A percentile compares a stretch with the other conserved stretches of the same genome.
phyloP scores from a whole-genome alignment of 2,797 vertebrate genomes.

The Cichlasoma orientale region DNA sequence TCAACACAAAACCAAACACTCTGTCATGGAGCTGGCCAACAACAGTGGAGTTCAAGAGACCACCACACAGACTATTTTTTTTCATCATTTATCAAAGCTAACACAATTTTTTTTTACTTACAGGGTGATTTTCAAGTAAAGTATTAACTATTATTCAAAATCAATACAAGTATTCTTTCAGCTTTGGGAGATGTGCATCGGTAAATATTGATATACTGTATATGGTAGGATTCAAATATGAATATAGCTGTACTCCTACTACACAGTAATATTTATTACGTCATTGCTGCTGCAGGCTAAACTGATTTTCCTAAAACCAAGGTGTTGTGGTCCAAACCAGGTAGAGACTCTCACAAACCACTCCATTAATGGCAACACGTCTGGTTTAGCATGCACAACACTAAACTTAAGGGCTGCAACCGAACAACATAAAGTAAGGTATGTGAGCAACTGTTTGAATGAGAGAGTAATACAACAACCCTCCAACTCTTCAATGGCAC shows the following conservation, averaged over 20 bases:
- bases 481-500: not conserved
- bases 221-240: not conserved
- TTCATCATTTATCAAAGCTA: conserved; percentile 71
- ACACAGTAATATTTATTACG: not conserved
- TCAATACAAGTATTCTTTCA: not conserved
- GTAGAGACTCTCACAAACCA: not conserved
- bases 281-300: not conserved
- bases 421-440: not conserved
- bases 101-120: conserved; percentile 1
- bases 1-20: conserved; percentile 35
- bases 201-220: not conserved
- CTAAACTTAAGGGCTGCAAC: not conserved
- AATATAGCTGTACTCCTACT: not conserved
- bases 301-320: not conserved
- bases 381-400: not conserved
- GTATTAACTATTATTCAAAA: not conserved
- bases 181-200: conserved; percentile 8
- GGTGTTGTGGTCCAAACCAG: not conserved
- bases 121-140: not conserved
- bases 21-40: conserved; percentile 12
- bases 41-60: conserved; percentile 59
- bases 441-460: not conserved
- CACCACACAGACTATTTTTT: conserved; percentile 49
- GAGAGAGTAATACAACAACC: not conserved
- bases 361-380: not conserved